phyloP scores from a whole-genome alignment of 2,888 invertebrate species.

The Mellilla xanthometata region DNA sequence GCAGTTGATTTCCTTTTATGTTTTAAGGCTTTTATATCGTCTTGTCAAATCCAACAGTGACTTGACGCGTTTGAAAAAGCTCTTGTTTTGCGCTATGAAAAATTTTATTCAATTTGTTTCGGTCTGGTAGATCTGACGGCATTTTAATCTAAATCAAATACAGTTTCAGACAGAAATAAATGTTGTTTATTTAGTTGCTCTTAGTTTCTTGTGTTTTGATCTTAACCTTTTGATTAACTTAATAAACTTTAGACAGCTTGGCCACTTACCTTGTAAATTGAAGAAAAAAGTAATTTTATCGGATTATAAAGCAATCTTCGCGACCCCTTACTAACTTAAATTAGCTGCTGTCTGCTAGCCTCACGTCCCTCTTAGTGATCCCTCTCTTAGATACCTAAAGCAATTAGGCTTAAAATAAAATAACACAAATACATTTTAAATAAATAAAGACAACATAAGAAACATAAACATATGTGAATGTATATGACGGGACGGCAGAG shows the following conservation, averaged over 20 bases:
- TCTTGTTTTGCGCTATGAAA: constrained; percentile 6
- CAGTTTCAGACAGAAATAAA: not conserved
- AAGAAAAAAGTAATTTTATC: constrained; percentile 24
- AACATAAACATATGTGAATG: no score
- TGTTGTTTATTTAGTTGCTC: not conserved
- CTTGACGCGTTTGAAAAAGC: constrained; percentile 6
- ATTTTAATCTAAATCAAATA: constrained; percentile 4
- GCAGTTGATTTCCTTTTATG: constrained; percentile 4
- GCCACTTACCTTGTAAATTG: not conserved
- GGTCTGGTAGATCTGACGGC: constrained; percentile 12
- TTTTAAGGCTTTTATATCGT: not conserved
- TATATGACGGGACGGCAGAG: no score
- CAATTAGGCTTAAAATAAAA: no score
- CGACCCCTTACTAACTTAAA: constrained; percentile 38
- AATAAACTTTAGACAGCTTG: no score
- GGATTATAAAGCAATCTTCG: constrained; percentile 44
- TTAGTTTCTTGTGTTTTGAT: no score
- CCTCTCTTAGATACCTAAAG: not conserved
- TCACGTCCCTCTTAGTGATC: not conserved
- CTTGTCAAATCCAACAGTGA: constrained; percentile 2
- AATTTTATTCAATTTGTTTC: constrained; percentile 9
- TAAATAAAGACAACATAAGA: no score
- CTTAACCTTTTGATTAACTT: no score
- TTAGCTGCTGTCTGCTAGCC: constrained; percentile 33
- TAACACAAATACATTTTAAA: no score